Conservation (phyloP, 1,140 invertebrate genomes). For the Archegozetes longisetosus region DNA sequence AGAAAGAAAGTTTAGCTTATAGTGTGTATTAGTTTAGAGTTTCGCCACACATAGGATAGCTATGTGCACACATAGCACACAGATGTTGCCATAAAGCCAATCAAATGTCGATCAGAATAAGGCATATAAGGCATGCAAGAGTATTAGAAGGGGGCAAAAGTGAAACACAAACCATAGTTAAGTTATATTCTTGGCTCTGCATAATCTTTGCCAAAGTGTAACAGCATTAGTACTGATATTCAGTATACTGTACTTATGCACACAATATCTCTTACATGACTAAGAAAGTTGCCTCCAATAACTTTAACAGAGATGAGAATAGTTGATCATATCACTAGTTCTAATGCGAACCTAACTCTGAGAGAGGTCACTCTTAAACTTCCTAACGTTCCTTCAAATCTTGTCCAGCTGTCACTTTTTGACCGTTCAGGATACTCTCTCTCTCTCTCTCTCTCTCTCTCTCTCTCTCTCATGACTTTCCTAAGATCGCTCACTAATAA, state of each 20-base stretch:
- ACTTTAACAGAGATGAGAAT: too few species aligned
- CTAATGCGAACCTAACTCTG: too few species aligned
- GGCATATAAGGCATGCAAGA: neutral
- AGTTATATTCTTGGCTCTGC: neutral
- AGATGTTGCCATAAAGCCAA: constrained; percentile 7
- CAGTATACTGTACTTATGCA: neutral
- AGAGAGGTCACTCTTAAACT: too few species aligned
- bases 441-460: too few species aligned
- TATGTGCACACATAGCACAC: neutral
- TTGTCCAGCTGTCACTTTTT: too few species aligned
- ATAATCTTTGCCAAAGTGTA: neutral
- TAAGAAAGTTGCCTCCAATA: too few species aligned
- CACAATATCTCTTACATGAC: too few species aligned
- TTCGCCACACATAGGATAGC: neutral
- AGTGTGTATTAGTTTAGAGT: neutral
- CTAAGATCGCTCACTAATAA: too few species aligned
- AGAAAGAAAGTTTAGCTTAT: neutral
- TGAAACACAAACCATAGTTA: neutral
- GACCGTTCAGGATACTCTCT: too few species aligned
- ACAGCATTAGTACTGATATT: neutral
- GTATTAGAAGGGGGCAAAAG: neutral
- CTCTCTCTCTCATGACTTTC: too few species aligned
- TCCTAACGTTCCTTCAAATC: too few species aligned
- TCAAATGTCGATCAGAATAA: constrained; percentile 1
- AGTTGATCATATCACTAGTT: too few species aligned